These are phyloP conservation scores for Lepidonotus clava DNA, from an alignment of 2,888 invertebrate species.

Conservation along the genomic window DNA sequence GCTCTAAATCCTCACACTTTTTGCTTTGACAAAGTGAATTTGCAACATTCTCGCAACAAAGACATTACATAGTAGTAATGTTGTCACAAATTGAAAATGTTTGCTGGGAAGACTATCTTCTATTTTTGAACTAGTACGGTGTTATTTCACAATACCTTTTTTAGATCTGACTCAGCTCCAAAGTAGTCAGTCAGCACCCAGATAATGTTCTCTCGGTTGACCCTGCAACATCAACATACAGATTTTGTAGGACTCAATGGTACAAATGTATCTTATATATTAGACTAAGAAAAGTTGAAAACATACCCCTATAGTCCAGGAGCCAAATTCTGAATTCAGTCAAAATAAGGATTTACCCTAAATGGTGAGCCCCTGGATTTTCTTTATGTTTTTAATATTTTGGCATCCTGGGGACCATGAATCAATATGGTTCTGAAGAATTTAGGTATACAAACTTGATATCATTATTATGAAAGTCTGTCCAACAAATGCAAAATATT, in stretches of 20 bases:
- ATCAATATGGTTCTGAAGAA: background rate
- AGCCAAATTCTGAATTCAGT: background rate
- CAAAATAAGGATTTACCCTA: background rate
- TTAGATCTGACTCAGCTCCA: background rate
- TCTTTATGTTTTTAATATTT: background rate
- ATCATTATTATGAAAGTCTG: background rate
- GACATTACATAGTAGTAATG: background rate
- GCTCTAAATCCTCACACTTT: background rate
- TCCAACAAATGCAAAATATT: background rate
- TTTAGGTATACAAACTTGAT: background rate
- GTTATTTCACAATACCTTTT: background rate
- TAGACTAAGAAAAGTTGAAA: background rate
- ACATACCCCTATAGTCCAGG: background rate
- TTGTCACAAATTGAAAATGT: background rate
- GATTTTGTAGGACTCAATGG: background rate
- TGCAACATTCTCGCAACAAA: too few relatives aligned
- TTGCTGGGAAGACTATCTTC: background rate
- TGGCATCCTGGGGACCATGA: background rate
- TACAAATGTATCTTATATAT: background rate
- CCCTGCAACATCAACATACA: background rate
- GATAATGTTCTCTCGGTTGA: background rate
- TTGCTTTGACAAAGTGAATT: background rate
- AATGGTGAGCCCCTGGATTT: background rate
- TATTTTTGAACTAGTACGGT: background rate
- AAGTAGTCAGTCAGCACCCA: constrained; percentile 2